phyloP scores from a whole-genome alignment of 2,888 invertebrate genomes.

The Eucera pruinosa region DNA sequence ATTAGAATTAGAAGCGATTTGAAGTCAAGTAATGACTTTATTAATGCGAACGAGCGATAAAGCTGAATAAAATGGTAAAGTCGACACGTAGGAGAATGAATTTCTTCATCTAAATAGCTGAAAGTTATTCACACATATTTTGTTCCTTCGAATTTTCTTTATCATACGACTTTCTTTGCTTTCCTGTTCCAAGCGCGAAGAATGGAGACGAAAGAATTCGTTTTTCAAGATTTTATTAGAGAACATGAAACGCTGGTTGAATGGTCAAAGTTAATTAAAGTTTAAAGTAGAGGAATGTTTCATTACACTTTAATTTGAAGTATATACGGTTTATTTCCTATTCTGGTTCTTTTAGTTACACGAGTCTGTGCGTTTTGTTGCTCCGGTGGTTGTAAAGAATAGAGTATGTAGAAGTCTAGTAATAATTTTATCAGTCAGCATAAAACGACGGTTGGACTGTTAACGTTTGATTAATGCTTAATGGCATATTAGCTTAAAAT shows the following conservation, averaged over 20 bases:
- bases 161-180: constrained; percentile 5
- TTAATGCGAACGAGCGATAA: too few species aligned
- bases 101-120: constrained; percentile 6
- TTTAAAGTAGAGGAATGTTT: neutral
- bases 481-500: neutral
- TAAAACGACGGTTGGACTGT: neutral
- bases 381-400: neutral
- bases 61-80: neutral
- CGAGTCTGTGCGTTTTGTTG: neutral
- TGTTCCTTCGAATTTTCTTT: constrained; percentile 1
- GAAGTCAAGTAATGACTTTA: too few species aligned
- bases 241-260: neutral
- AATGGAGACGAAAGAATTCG: neutral
- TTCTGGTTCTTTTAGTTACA: too few species aligned
- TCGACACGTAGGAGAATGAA: neutral
- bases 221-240: neutral
- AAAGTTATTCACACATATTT: constrained; percentile 1
- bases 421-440: neutral
- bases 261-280: neutral
- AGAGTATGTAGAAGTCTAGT: neutral
- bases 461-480: neutral
- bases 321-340: neutral
- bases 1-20: too few species aligned
- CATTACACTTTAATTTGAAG: neutral
- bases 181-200: neutral